Conservation (phyloP, 2,113 vertebrate genomes). For the Platysternon megacephalum region DNA sequence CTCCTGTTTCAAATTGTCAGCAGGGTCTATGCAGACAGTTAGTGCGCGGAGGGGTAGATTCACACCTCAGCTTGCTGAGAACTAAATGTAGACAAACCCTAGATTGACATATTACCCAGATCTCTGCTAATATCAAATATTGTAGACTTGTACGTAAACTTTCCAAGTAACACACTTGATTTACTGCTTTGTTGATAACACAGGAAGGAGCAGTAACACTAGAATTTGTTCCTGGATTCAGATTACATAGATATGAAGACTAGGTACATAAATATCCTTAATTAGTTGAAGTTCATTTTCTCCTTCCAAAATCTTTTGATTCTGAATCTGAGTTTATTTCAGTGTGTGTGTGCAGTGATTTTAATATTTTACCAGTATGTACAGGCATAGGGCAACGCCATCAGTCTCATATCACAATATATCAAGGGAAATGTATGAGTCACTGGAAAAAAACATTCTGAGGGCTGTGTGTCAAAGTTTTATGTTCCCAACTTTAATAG, state of each 20-base stretch:
- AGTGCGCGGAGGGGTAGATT: background rate
- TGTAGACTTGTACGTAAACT: background rate
- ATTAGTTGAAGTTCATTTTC: background rate
- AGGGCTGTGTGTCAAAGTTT: background rate
- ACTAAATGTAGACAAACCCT: background rate
- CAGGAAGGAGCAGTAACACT: background rate
- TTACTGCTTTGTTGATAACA: conserved; percentile 33
- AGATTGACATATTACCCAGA: conserved; percentile 3
- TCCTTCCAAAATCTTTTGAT: background rate
- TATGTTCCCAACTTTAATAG: conserved; percentile 14
- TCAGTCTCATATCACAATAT: background rate
- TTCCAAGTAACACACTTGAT: conserved; percentile 34
- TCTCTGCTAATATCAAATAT: conserved; percentile 46
- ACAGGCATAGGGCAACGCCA: background rate
- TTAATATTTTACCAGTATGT: background rate
- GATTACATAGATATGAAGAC: background rate
- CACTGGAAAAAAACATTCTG: conserved; percentile 25
- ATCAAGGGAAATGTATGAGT: background rate
- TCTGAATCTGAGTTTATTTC: background rate
- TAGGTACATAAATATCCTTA: background rate
- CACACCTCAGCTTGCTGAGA: background rate
- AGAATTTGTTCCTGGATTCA: background rate
- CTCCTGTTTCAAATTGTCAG: background rate
- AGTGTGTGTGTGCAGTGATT: background rate
- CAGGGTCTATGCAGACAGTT: background rate